A percentile compares a stretch with the other conserved stretches of the same genome.
These are phyloP conservation scores for Eulemur mongoz DNA, from an alignment of 2,797 vertebrate genomes.

Conservation along the genomic window DNA sequence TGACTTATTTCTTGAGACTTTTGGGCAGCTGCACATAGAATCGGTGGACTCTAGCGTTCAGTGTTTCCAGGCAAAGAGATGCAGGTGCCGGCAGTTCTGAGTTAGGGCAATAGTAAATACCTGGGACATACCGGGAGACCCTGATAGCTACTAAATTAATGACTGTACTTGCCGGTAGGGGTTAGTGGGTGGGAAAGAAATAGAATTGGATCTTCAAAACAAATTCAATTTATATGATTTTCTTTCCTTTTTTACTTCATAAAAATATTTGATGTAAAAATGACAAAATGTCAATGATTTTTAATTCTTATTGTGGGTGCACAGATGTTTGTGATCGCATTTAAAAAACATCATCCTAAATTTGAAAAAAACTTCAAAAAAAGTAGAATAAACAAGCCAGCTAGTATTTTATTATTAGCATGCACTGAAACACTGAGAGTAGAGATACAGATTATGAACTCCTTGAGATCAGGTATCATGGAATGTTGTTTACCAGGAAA, in stretches of 20 bases:
- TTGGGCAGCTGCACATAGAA: accelerated
- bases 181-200: background rate
- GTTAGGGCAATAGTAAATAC: background rate
- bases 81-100: background rate
- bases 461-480: background rate
- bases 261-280: background rate
- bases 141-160: background rate
- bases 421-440: background rate
- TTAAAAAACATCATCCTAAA: background rate
- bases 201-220: background rate
- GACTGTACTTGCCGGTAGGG: background rate
- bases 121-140: accelerated
- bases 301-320: background rate
- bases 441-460: background rate
- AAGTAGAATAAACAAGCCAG: background rate
- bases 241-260: background rate
- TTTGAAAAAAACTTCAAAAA: background rate
- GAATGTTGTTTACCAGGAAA: background rate
- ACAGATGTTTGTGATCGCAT: background rate
- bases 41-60: background rate
- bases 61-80: background rate
- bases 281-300: background rate
- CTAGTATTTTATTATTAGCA: background rate
- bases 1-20: background rate
- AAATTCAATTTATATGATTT: background rate